Evolutionary conservation across 2,797 vertebrate species (phyloP).

Genomic region (Pyrocephalus nanus): DNA sequence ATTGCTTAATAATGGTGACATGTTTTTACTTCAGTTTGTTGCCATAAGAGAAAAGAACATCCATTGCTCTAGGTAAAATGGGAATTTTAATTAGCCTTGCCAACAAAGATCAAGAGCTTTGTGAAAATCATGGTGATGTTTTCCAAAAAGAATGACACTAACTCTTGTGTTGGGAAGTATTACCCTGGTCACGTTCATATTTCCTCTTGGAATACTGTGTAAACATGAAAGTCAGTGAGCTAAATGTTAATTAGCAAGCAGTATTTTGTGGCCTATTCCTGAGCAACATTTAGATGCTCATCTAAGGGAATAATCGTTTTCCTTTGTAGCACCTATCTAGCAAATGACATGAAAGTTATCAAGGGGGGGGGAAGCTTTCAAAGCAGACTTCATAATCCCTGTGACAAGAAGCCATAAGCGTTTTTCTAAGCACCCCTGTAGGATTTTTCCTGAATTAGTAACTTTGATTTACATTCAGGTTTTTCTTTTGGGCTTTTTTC

Average conservation of each 20-base stretch:
- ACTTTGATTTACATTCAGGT: not conserved
- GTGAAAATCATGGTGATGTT: not conserved
- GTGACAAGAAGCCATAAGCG: accelerated
- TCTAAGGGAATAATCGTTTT: not conserved
- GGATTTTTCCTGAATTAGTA: not conserved
- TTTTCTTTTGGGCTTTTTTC: not conserved
- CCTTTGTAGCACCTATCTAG: not conserved
- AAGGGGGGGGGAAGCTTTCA: not conserved
- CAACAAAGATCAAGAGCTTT: not conserved
- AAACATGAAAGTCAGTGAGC: not conserved
- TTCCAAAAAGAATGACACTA: not conserved
- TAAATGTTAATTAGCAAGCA: not conserved
- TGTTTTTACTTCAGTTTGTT: not conserved
- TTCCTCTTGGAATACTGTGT: not conserved
- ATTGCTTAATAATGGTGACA: not conserved
- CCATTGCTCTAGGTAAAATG: not conserved
- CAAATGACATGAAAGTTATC: not conserved
- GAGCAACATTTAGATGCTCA: not conserved
- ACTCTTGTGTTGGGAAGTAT: not conserved
- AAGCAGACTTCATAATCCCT: not conserved
- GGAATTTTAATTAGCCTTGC: not conserved
- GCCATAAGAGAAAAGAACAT: not conserved
- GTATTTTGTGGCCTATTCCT: not conserved
- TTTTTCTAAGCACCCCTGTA: not conserved
- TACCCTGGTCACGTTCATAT: not conserved